Evolutionary conservation across 2,888 invertebrate genomes (phyloP).

Genomic region (Nymphalis polychloros): DNA sequence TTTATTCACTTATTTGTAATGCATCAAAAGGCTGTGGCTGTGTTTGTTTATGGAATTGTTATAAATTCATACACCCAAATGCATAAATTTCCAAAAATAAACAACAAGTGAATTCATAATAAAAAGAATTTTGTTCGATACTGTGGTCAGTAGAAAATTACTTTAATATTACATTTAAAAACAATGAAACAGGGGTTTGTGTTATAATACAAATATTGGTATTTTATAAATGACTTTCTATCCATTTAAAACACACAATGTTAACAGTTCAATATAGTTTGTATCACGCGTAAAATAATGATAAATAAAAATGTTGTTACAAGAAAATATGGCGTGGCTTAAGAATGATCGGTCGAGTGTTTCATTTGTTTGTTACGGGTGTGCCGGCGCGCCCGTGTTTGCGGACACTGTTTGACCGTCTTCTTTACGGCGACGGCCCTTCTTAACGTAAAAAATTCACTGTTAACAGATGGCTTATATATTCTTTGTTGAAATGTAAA

Average conservation of each 20-base stretch:
- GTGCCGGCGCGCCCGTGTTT: conserved; percentile 74
- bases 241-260: neutral
- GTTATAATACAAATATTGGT: neutral
- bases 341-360: conserved; percentile 65
- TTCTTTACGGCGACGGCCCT: conserved; percentile 70
- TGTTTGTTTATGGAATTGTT: neutral
- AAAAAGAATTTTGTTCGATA: neutral
- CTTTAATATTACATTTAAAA: neutral
- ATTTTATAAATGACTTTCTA: neutral
- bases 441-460: conserved; percentile 33
- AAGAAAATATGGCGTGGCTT: conserved; percentile 17
- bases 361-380: conserved; percentile 65
- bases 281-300: neutral
- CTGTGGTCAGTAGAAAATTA: neutral
- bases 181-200: neutral
- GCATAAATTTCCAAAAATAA: neutral
- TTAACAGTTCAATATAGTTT: neutral
- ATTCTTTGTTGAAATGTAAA: neutral
- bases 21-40: neutral
- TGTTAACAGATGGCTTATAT: conserved; percentile 20
- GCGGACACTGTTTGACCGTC: conserved; percentile 64
- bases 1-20: neutral
- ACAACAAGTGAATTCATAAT: neutral
- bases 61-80: neutral
- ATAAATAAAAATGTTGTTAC: conserved; percentile 16